Base-by-base conservation (phyloP, 2,113 vertebrate genomes). In the Xiphorhynchus elegans region DNA sequence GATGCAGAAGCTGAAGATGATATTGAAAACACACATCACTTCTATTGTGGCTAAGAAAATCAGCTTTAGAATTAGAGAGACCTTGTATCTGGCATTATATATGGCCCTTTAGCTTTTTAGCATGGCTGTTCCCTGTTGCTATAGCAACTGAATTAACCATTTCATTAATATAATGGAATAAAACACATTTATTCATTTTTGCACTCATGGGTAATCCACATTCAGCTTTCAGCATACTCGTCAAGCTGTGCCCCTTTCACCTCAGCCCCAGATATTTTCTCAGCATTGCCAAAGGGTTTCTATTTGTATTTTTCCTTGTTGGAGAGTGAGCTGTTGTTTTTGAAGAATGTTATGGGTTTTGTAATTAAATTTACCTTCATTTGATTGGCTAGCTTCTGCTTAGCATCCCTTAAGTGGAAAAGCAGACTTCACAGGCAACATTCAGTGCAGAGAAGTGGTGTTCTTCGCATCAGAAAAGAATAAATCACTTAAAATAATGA, bases 71-170 rank as follows among this genome's bases (percentile, higher is more conserved):
- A 98, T 98, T 97, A 97, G 95, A 95, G 92, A 98, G 97, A 97
- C 97, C 98, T 98, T 98, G 98, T 98, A 97, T 94, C 97, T 98
- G 98, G 98, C 98, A 97, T 98, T 98, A 98, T 98, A 97, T 95
- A 96, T 97, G 98, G 98, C 97, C 97, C 98, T 98, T 98, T 98
- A 97, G 98, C 97, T 97, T 98, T 98, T 98, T 97, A 98, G 97
- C 97, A 98, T 97, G 95, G 97, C 97, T 97, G 98, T 98, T 98
- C 98, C 96, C 97, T 97, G 98, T 99, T 98, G 96, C 98, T 98
- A 98, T 98, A 98, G 98, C 97, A 98, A 99, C 98, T 26, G 78
- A 98, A 98, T 98, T 98, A 98, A 98, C 98, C 95, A 93, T 98
- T 98, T 98, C 97, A 98, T 98, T 98, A 98, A 97, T 97, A 97